These are phyloP conservation scores for Melanotaenia boesemani DNA, from an alignment of 2,797 vertebrate genomes.

Conservation along the genomic window DNA sequence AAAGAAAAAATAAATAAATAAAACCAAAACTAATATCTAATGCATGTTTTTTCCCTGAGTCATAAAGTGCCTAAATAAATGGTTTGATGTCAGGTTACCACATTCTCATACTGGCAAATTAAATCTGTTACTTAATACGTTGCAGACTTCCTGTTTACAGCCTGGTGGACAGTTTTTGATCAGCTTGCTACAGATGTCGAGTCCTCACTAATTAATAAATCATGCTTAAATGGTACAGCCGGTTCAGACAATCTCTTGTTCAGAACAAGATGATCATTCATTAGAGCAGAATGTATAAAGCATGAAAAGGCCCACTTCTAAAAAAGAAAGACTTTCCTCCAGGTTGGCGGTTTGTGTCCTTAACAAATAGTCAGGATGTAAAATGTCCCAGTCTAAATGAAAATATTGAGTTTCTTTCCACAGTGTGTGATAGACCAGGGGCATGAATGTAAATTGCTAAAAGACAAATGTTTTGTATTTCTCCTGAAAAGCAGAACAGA, in stretches of 20 bases:
- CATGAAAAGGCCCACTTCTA: neutral
- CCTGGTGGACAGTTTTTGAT: neutral
- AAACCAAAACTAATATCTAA: too few relatives aligned
- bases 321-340: slow-evolving; percentile 1
- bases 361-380: slow-evolving; percentile 38
- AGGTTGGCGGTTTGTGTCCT: slow-evolving; percentile 4
- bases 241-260: slow-evolving; percentile 1
- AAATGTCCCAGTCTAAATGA: slow-evolving; percentile 38
- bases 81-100: too few relatives aligned
- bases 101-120: neutral
- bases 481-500: slow-evolving; percentile 52
- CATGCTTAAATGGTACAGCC: neutral
- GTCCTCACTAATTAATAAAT: neutral
- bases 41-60: neutral
- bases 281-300: slow-evolving; percentile 5
- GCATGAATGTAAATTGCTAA: slow-evolving; percentile 54
- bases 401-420: slow-evolving; percentile 59
- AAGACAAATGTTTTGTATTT: slow-evolving; percentile 75
- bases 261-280: neutral
- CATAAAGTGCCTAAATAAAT: neutral
- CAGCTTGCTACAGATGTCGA: neutral
- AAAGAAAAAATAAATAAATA: too few relatives aligned
- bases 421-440: slow-evolving; percentile 22
- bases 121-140: neutral
- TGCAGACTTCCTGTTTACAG: neutral